Evolutionary conservation across 2,113 vertebrate species (phyloP), one percentile per base, ranked within the genome.

Genomic region (Phrynocephalus versicolor): DNA sequence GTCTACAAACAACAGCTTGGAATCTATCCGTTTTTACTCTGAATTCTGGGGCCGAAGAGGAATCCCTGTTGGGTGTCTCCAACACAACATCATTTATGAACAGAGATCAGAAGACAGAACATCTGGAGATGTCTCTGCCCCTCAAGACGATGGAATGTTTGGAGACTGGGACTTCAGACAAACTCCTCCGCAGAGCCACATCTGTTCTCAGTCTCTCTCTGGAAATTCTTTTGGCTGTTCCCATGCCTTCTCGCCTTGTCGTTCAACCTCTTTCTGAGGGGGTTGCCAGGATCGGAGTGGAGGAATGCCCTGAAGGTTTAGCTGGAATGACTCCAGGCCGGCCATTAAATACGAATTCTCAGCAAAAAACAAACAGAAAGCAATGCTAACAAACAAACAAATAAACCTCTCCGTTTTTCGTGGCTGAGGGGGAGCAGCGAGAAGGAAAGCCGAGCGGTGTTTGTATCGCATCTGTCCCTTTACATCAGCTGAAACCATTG

Each of bases 61-160:
- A 78, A 83, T 72, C 83, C 86, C 88, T 33, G 16, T 0, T 14
- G 74, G 87, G 33, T 60, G 33, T 64, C 23, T 80, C 76, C 78
- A 27, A 18, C 90, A 39, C 10, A 30, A 25, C 23, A 77, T 84
- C 77, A 85, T 62, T 73, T 51, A 92, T 90, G 88, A 84, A 84
- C 87, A 84, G 58, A 85, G 86, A 83, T 87, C 82, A 84, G 80
- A 90, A 89, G 58, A 30, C 0, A 15, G 85, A 92, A 86, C 94
- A 94, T 95, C 93, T 95, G 94, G 92, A 93, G 80, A 89, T 57
- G 85, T 91, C 93, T 51, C 10, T 92, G 93, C 69, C 69, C 82
- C 25, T 0, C 69, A 65, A 62, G 88, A 92, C 85, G 72, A 74
- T 69, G 91, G 89, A 93, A 93, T 89, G 90, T 83, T 88, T n/a